These are phyloP conservation scores for Aselliscus stoliczkanus DNA, from an alignment of 2,797 vertebrate genomes.

Conservation along the genomic window DNA sequence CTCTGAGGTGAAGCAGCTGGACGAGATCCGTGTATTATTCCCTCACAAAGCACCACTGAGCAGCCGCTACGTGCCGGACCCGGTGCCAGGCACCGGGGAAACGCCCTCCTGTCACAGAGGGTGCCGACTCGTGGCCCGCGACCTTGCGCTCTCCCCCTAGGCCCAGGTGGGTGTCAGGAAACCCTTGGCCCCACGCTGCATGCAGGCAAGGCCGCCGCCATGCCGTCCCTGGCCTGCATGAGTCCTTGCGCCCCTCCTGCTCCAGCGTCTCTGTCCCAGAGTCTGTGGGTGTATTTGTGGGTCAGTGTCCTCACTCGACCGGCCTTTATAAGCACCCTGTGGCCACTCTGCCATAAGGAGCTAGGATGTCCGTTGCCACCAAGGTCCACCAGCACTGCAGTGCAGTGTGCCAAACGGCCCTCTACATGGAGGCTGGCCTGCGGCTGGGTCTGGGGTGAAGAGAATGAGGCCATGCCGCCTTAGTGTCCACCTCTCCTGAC, in stretches of 20 bases:
- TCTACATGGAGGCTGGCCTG: background rate
- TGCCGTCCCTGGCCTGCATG: fast-evolving
- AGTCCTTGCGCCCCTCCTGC: background rate
- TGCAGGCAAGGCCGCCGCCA: background rate
- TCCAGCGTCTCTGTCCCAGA: fast-evolving
- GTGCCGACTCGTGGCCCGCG: fast-evolving
- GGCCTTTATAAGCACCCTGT: fast-evolving
- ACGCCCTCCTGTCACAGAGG: fast-evolving
- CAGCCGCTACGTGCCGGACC: background rate
- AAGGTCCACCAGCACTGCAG: fast-evolving
- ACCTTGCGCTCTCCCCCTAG: no score
- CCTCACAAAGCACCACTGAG: background rate
- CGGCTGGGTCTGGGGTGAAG: fast-evolving
- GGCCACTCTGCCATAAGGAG: background rate
- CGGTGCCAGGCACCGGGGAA: background rate
- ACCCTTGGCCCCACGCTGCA: fast-evolving
- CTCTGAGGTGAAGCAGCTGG: background rate
- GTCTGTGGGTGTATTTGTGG: no score
- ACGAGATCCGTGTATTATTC: fast-evolving
- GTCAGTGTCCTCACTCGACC: background rate
- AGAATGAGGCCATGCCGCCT: background rate
- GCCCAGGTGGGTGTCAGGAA: background rate
- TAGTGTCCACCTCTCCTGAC: background rate
- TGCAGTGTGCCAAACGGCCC: fast-evolving
- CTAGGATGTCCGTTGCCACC: fast-evolving